phyloP scores from a whole-genome alignment of 2,113 vertebrate genomes.

The Macrotis lagotis region DNA sequence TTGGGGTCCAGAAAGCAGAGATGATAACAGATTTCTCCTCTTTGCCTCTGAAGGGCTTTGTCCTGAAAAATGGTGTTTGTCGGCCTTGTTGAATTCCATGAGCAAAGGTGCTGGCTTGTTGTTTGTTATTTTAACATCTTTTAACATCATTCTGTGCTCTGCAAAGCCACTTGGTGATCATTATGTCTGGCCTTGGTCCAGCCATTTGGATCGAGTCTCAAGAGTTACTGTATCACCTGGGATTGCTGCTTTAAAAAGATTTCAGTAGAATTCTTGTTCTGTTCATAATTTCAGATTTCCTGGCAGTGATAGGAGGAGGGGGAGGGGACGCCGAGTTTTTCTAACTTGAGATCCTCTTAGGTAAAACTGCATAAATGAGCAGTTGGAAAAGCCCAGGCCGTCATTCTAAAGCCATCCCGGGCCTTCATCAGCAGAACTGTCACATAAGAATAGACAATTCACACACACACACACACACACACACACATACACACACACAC shows the following conservation, averaged over 20 bases:
- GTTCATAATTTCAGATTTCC: conserved; percentile 46
- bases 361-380: conserved; percentile 45
- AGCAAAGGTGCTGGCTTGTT: conserved; percentile 26
- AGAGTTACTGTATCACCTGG: conserved; percentile 17
- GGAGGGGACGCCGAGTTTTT: conserved; percentile 11
- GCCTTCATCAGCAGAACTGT: conserved; percentile 29
- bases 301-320: conserved; percentile 44
- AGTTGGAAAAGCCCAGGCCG: background rate
- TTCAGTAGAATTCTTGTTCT: conserved; percentile 49
- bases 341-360: conserved; percentile 29
- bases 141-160: conserved; percentile 22
- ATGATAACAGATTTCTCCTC: conserved; percentile 18
- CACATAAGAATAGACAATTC: background rate
- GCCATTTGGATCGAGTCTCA: background rate
- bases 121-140: conserved; percentile 34
- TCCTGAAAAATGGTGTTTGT: conserved; percentile 16
- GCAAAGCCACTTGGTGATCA: background rate
- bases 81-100: conserved; percentile 27
- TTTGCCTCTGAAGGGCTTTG: conserved; percentile 29
- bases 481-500: too few relatives aligned
- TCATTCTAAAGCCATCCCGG: background rate
- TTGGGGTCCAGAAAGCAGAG: conserved; percentile 3
- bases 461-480: too few relatives aligned
- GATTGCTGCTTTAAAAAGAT: conserved; percentile 24
- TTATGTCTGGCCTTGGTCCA: conserved; percentile 13